phyloP scores from a whole-genome alignment of 2,797 vertebrate species.

The Danio jaintianensis region DNA sequence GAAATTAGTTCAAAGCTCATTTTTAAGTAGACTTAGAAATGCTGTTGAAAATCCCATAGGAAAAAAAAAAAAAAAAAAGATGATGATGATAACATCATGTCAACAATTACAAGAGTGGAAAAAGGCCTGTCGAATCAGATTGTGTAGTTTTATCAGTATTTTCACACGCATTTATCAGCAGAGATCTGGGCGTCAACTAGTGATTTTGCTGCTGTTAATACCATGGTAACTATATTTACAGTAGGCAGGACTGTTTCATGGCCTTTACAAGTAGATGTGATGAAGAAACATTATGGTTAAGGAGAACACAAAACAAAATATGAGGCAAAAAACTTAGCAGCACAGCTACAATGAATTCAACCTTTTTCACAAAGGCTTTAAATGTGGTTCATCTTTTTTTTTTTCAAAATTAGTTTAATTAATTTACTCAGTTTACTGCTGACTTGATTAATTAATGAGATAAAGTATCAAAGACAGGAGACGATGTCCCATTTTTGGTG shows the following conservation, averaged over 20 bases:
- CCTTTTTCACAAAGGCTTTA: background rate
- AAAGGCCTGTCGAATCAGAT: background rate
- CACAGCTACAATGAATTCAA: background rate
- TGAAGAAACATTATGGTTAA: background rate
- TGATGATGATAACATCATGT: conserved; percentile 19
- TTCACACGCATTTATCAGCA: background rate
- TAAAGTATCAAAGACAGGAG: no score
- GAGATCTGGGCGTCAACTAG: background rate
- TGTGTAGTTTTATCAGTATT: background rate
- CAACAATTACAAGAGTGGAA: background rate
- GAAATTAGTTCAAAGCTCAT: conserved; percentile 25
- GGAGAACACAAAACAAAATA: no score
- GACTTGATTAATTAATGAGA: background rate
- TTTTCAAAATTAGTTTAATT: background rate
- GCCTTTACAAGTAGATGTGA: background rate
- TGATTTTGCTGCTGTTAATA: background rate
- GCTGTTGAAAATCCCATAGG: background rate
- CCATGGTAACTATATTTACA: background rate
- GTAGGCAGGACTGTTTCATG: background rate
- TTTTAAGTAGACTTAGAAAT: conserved; percentile 7
- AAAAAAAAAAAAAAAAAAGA: no score
- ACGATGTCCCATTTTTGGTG: no score
- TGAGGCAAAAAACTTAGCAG: background rate
- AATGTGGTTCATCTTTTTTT: background rate
- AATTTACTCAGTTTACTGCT: background rate